Base-by-base conservation (phyloP, 2,797 vertebrate genomes). In the Percopsis omiscomaycus region DNA sequence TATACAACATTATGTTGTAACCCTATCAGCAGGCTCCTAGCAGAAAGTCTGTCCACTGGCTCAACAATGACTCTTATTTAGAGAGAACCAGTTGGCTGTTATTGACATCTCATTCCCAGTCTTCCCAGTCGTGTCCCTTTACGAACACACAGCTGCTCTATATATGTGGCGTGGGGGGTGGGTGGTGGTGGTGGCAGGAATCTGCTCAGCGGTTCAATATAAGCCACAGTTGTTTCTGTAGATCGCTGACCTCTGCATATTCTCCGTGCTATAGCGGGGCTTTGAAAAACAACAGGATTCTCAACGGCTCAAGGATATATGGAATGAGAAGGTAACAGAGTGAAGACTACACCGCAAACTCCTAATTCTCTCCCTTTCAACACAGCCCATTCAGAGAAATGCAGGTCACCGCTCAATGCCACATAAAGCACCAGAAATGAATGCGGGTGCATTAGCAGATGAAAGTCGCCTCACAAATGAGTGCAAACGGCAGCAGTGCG, bases 121-220 rank as follows among this genome's bases (percentile, higher is more conserved):
- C 71, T 37, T 37, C 32, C 32, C 32, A 37, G 13, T 30, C 30
- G 75, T 71, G 61, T 53, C 69, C 32, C 49, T 55, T 29, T 30
- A 69, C 67, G 69, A 79, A 69, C 68, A 49, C 58, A 73, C 84
- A 73, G 80, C 81, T 88, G 79, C 83, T 84, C 73, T 75, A 46
- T 71, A n/a, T 53, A 30, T 61, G 79, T 70, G 82, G 78, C 68
- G 65, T 22, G 27, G 60, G 54, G 73, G 45, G 46, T 70, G 22
- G 22, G 22, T 54, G 72, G 5, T 16, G 5, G 50, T 3, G 16
- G 1, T 77, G 80, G 76, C 71, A 74, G 75, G 73, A 69, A 71
- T 73, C 58, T 49, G 46, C 71, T 81, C 60, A 76, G 80, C 71
- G 58, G 69, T 69, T 84, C 55, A 72, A 71, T 85, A 70, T 64